Percentiles rank a stretch among this genome's conserved stretches.
These are phyloP conservation scores for Hydractinia symbiolongicarpus DNA, from an alignment of 30 jellyfish, hydroid and myxozoan genomes.

Conservation along the genomic window DNA sequence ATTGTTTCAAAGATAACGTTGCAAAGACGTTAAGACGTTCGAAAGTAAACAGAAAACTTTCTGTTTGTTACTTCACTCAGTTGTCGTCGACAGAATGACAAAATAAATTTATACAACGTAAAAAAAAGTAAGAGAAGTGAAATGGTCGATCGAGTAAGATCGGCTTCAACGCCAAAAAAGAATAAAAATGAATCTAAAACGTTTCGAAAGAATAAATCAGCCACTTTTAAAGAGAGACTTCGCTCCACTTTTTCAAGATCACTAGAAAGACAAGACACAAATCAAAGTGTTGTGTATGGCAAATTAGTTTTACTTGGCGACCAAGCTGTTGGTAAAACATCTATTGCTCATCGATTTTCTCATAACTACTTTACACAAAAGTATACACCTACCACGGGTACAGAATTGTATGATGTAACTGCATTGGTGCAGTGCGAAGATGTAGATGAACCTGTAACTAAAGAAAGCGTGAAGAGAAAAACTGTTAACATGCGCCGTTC, in stretches of 20 bases:
- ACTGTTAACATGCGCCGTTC: background rate
- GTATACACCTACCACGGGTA: constrained; percentile 14
- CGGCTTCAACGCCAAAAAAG: constrained; percentile 5
- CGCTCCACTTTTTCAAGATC: constrained; percentile 7
- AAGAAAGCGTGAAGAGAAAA: background rate
- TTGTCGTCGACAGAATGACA: too few relatives aligned
- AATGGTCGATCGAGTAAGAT: background rate
- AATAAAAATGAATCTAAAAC: background rate
- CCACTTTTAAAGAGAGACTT: background rate
- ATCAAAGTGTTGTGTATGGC: constrained; percentile 9
- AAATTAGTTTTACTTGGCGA: constrained; percentile 10
- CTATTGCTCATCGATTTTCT: constrained; percentile 4
- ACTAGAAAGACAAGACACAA: background rate
- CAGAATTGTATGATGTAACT: background rate
- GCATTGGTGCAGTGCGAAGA: constrained; percentile 16
- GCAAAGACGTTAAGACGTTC: too few relatives aligned
- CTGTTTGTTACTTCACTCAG: too few relatives aligned
- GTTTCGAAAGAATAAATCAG: background rate
- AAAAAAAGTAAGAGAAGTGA: too few relatives aligned
- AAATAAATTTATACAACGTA: too few relatives aligned
- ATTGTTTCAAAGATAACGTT: too few relatives aligned
- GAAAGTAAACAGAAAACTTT: too few relatives aligned
- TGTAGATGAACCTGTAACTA: background rate
- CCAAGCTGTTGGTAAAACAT: constrained; percentile 13
- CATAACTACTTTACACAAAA: constrained; percentile 12